Conservation (phyloP, 2,888 invertebrate genomes). For the Synergus umbraculus region DNA sequence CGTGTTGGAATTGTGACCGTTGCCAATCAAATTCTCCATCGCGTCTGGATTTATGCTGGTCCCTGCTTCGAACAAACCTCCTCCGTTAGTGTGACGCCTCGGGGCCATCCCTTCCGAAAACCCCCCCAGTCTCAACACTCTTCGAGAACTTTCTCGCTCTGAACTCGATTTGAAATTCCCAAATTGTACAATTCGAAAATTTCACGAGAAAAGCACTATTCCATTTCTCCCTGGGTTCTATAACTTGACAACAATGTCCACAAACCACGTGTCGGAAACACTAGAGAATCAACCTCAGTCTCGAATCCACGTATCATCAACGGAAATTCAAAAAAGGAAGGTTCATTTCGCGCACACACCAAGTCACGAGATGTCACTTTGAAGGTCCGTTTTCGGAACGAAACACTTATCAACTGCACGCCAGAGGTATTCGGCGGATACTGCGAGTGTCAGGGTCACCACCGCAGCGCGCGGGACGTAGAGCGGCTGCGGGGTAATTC, state of each 20-base stretch:
- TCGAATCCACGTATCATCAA: constrained; percentile 16
- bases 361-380: not conserved
- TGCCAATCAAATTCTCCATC: constrained; percentile 65
- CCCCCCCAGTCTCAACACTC: constrained; percentile 1
- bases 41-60: constrained; percentile 58
- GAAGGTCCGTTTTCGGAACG: not conserved
- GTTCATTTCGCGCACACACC: constrained; percentile 14
- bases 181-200: constrained; percentile 34
- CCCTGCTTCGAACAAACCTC: constrained; percentile 51
- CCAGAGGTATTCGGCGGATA: constrained; percentile 7
- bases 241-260: constrained; percentile 11
- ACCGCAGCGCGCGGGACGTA: constrained; percentile 56
- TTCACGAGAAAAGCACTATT: not conserved
- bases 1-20: constrained; percentile 73
- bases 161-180: not conserved
- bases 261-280: constrained; percentile 21
- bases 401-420: not conserved
- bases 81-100: constrained; percentile 71
- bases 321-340: constrained; percentile 2
- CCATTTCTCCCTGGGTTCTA: not conserved
- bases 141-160: not conserved
- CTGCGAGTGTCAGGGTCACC: constrained; percentile 70
- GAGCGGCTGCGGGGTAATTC: constrained; percentile 27
- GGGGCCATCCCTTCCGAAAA: constrained; percentile 69
- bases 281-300: constrained; percentile 1